phyloP scores from a whole-genome alignment of 1,140 invertebrate species.

The Sycobia sp. region DNA sequence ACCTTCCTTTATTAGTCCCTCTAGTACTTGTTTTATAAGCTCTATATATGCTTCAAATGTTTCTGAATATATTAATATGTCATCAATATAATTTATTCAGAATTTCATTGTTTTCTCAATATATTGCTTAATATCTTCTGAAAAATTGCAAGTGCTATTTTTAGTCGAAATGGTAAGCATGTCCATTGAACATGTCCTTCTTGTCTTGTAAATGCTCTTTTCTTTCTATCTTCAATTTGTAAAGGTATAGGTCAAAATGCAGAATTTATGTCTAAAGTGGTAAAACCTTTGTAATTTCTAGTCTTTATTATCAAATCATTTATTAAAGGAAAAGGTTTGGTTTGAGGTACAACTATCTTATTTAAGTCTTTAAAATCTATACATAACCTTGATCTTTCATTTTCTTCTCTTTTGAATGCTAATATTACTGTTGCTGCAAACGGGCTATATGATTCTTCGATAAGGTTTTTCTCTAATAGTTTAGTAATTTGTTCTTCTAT shows the following conservation, averaged over 20 bases:
- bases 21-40: slow-evolving; percentile 5
- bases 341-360: slow-evolving; percentile 24
- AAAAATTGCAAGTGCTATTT: neutral
- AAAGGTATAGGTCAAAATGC: slow-evolving; percentile 52
- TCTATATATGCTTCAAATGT: slow-evolving; percentile 28
- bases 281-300: slow-evolving; percentile 1
- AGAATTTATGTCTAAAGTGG: slow-evolving; percentile 44
- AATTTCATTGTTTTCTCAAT: too few species aligned
- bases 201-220: slow-evolving; percentile 5
- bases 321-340: slow-evolving; percentile 10
- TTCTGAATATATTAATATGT: neutral
- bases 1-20: slow-evolving; percentile 10
- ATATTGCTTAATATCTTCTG: slow-evolving; percentile 6
- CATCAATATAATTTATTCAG: too few species aligned
- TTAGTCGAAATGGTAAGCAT: slow-evolving; percentile 26
- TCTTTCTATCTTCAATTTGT: slow-evolving; percentile 34
- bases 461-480: slow-evolving; percentile 2
- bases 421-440: slow-evolving; percentile 1
- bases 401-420: slow-evolving; percentile 6
- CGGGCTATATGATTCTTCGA: slow-evolving; percentile 9
- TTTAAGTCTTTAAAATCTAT: neutral
- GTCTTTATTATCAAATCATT: slow-evolving; percentile 16
- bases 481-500: slow-evolving; percentile 9
- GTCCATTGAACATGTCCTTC: slow-evolving; percentile 24
- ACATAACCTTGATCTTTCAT: neutral